Conservation (phyloP, 35 echinoderm and acorn worm species). For the Acanthaster planci region DNA sequence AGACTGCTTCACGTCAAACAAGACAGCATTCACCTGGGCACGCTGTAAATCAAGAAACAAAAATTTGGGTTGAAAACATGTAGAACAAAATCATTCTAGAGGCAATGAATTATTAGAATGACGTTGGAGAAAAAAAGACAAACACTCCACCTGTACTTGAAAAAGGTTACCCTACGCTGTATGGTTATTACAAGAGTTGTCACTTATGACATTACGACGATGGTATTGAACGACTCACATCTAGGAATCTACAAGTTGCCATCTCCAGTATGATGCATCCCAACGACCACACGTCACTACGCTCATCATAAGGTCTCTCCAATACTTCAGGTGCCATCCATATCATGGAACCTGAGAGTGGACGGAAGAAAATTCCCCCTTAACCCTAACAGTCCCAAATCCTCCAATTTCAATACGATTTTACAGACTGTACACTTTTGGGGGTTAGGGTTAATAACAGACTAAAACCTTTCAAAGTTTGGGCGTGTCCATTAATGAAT, state of each 20-base stretch:
- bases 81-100: too few species aligned
- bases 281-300: conserved; percentile 96
- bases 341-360: conserved; percentile 77
- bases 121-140: too few species aligned
- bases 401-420: too few species aligned
- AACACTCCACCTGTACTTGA: neutral
- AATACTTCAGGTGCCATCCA: conserved; percentile 98
- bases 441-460: too few species aligned
- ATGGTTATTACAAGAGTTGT: too few species aligned
- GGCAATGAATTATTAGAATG: too few species aligned
- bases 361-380: neutral
- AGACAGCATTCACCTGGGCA: conserved; percentile 34
- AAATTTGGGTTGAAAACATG: neutral
- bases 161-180: neutral
- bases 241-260: conserved; percentile 86
- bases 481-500: too few species aligned
- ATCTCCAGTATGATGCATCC: conserved; percentile 96
- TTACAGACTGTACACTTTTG: too few species aligned
- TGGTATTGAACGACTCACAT: conserved; percentile 52
- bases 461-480: too few species aligned
- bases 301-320: conserved; percentile 95
- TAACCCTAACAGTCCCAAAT: too few species aligned
- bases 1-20: conserved; percentile 84
- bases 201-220: too few species aligned
- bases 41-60: conserved; percentile 35